Conservation (phyloP, 2,113 vertebrate genomes). For the Urocitellus parryii region DNA sequence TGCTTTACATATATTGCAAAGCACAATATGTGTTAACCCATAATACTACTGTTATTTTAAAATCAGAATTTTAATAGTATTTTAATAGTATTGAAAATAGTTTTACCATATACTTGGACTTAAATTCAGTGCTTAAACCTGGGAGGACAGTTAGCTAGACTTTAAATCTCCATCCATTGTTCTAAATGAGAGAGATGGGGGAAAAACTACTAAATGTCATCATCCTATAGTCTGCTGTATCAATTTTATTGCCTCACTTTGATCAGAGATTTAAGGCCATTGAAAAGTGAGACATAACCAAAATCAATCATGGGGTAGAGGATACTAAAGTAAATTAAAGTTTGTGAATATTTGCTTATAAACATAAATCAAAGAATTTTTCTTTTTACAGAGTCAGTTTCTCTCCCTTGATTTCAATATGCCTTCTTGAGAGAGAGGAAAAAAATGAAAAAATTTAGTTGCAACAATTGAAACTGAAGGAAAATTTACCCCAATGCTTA, state of each 20-base stretch:
- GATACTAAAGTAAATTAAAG: not conserved
- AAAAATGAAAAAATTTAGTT: not conserved
- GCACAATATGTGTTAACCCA: not conserved
- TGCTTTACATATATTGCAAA: not conserved
- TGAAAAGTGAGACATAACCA: not conserved
- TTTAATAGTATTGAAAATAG: not conserved
- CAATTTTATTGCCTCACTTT: not conserved
- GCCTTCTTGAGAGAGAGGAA: not conserved
- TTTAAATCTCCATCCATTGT: not conserved
- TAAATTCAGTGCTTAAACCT: not conserved
- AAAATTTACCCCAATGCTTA: not conserved
- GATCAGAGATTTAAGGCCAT: not conserved
- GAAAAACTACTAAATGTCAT: not conserved
- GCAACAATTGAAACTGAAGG: not conserved
- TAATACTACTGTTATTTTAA: not conserved
- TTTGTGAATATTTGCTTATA: not conserved
- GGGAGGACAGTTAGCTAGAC: not conserved
- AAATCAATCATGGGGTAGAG: not conserved
- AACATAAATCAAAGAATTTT: not conserved
- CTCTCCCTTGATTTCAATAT: not conserved
- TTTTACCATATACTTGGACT: not conserved
- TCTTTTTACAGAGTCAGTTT: not conserved
- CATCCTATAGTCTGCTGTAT: not conserved
- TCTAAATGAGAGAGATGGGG: not conserved
- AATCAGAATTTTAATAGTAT: not conserved